Evolutionary conservation across 2,797 vertebrate species (phyloP).

Genomic region (Synaphobranchus kaupii): DNA sequence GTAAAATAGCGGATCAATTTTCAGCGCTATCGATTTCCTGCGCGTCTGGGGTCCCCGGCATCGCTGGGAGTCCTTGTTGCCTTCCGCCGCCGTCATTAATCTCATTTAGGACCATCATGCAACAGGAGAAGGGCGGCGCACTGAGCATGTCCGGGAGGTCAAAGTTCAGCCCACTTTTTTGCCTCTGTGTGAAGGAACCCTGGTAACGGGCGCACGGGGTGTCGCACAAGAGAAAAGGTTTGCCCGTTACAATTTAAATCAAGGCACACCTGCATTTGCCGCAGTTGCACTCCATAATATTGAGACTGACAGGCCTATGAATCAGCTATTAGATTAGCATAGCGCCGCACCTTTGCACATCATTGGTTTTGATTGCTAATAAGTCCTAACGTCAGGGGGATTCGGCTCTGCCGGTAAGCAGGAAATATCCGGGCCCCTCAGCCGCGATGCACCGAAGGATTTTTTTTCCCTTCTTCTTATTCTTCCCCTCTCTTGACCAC

Average conservation of each 20-base stretch:
- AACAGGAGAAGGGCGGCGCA: constrained; percentile 16
- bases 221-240: constrained; percentile 42
- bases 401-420: background rate
- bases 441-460: background rate
- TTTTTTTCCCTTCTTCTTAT: background rate
- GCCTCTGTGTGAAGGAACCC: constrained; percentile 34
- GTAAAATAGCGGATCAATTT: constrained; percentile 75
- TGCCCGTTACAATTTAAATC: constrained; percentile 24
- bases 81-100: constrained; percentile 64
- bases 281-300: constrained; percentile 49
- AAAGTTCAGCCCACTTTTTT: constrained; percentile 29
- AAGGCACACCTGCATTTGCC: background rate
- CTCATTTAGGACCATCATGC: constrained; percentile 44
- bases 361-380: constrained; percentile 39
- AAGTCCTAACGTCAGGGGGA: constrained; percentile 2
- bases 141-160: background rate
- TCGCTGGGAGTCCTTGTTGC: constrained; percentile 69
- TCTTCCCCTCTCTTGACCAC: background rate
- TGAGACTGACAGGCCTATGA: constrained; percentile 48
- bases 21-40: constrained; percentile 79
- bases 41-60: constrained; percentile 73
- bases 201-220: constrained; percentile 32
- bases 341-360: constrained; percentile 34
- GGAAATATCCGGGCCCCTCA: background rate
- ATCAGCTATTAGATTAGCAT: constrained; percentile 50